These are phyloP conservation scores for Amblyornis subalaris DNA, from an alignment of 2,113 vertebrate genomes.

Conservation along the genomic window DNA sequence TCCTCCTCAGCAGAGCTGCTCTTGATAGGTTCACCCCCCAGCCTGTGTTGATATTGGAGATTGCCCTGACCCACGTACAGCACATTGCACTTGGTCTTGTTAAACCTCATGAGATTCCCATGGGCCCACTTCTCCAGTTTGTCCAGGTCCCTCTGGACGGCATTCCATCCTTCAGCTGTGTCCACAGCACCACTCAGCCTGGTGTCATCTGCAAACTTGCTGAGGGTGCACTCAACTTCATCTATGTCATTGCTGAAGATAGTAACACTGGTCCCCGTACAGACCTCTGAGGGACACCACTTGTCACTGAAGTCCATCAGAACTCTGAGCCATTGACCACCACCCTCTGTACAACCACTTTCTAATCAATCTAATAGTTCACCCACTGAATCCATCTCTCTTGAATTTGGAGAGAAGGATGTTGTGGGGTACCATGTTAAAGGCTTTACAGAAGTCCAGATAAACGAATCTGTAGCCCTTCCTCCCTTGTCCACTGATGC, in stretches of 20 bases:
- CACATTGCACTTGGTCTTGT: neutral
- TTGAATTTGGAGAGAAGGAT: neutral
- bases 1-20: neutral
- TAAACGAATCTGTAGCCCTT: neutral
- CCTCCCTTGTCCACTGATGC: neutral
- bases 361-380: neutral
- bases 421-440: neutral
- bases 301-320: neutral
- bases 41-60: accelerated
- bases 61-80: neutral
- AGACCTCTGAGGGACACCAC: neutral
- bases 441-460: neutral
- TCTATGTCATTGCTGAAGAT: neutral
- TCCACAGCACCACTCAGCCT: neutral
- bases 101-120: neutral
- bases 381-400: neutral
- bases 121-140: neutral
- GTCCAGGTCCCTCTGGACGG: neutral
- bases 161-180: neutral
- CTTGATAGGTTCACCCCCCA: neutral
- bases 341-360: neutral
- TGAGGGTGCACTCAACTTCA: neutral
- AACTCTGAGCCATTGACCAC: neutral
- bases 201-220: neutral
- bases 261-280: neutral